These are phyloP conservation scores for Cyclina sinensis DNA, from an alignment of 1,140 invertebrate species.

Conservation along the genomic window DNA sequence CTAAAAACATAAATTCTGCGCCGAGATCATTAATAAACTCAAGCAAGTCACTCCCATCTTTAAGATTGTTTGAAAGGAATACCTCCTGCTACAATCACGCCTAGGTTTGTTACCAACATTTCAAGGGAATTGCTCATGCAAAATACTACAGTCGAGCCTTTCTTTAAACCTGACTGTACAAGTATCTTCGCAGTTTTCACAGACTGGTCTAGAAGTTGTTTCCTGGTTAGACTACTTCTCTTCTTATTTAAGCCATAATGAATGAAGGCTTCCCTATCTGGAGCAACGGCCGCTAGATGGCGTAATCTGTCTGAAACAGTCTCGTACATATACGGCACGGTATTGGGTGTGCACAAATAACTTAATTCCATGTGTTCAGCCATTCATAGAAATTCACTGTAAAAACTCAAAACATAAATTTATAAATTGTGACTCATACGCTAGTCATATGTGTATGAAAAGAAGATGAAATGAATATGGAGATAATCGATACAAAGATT, in stretches of 20 bases:
- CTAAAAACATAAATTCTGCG: conserved; percentile 2
- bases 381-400: too few species aligned
- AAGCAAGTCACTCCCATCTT: conserved; percentile 33
- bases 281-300: conserved; percentile 34
- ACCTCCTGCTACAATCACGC: conserved; percentile 15
- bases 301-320: conserved; percentile 38
- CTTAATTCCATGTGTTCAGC: not conserved
- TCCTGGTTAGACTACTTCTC: conserved; percentile 11
- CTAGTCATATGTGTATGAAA: too few species aligned
- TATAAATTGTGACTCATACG: too few species aligned
- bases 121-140: conserved; percentile 45
- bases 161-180: conserved; percentile 36
- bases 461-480: too few species aligned
- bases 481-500: too few species aligned
- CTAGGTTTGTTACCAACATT: not conserved
- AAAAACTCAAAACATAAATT: too few species aligned
- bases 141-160: not conserved
- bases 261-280: conserved; percentile 52
- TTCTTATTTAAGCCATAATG: conserved; percentile 29
- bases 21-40: not conserved
- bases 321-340: conserved; percentile 43
- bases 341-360: not conserved
- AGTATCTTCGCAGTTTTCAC: conserved; percentile 1
- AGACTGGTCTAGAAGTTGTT: conserved; percentile 35
- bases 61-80: not conserved